phyloP scores from a whole-genome alignment of 2,797 vertebrate species.

The Holocentrus rufus region DNA sequence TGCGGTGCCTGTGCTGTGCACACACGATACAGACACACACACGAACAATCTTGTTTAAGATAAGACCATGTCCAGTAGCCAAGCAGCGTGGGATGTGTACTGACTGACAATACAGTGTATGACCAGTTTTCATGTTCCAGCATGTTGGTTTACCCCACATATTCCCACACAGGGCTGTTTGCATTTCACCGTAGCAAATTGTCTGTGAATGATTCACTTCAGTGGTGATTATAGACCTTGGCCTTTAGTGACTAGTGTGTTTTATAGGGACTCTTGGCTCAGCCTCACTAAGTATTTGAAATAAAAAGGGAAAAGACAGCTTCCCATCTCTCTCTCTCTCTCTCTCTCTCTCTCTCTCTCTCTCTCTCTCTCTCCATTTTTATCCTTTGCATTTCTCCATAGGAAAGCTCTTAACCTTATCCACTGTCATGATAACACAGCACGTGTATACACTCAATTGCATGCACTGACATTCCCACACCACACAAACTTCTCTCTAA shows the following conservation, averaged over 20 bases:
- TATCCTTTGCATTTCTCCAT: neutral
- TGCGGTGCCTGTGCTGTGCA: neutral
- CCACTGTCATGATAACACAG: neutral
- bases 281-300: constrained; percentile 14
- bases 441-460: neutral
- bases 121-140: constrained; percentile 12
- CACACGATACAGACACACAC: neutral
- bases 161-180: constrained; percentile 38
- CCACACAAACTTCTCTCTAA: neutral
- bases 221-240: constrained; percentile 49
- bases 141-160: neutral
- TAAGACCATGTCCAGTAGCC: neutral
- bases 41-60: neutral
- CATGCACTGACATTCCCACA: neutral
- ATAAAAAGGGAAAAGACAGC: neutral
- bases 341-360: constrained; percentile 10
- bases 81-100: constrained; percentile 1
- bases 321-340: neutral
- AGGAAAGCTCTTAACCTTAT: neutral
- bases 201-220: constrained; percentile 60
- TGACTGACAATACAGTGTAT: constrained; percentile 20
- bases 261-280: constrained; percentile 27
- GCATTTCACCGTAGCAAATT: constrained; percentile 39
- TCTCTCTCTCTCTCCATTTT: neutral
- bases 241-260: constrained; percentile 45